A percentile compares a stretch with the other conserved stretches of the same genome.
phyloP scores from a whole-genome alignment of 2,888 invertebrate species.

The Calameuta filiformis region DNA sequence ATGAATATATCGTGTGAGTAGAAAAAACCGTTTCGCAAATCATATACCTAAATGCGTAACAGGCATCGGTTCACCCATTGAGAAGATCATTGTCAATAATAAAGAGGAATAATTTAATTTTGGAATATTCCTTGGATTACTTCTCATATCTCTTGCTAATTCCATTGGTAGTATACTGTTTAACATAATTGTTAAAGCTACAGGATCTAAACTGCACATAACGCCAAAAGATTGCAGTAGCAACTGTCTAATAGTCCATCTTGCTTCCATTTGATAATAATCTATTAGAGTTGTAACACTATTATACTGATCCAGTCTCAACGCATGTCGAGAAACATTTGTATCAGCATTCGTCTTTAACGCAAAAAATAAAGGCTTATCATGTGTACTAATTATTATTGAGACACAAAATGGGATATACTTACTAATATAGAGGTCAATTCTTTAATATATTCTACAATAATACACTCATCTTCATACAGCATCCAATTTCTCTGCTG shows the following conservation, averaged over 20 bases:
- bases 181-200: constrained; percentile 84
- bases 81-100: constrained; percentile 88
- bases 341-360: constrained; percentile 91
- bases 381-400: neutral
- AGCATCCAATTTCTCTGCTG: constrained; percentile 96
- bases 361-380: neutral
- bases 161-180: constrained; percentile 91
- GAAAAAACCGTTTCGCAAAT: constrained; percentile 8
- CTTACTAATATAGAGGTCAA: constrained; percentile 83
- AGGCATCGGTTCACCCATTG: constrained; percentile 90
- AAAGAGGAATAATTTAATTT: constrained; percentile 86
- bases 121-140: constrained; percentile 81
- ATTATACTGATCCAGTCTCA: constrained; percentile 85
- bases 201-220: constrained; percentile 86
- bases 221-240: constrained; percentile 88
- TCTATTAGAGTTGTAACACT: constrained; percentile 87
- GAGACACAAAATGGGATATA: constrained; percentile 1
- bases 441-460: constrained; percentile 85
- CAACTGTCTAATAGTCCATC: constrained; percentile 86
- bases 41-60: constrained; percentile 85
- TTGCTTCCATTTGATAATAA: constrained; percentile 96
- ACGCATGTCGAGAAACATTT: constrained; percentile 85
- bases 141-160: constrained; percentile 86
- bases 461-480: constrained; percentile 92
- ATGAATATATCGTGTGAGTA: neutral